Conservation (phyloP, 2,888 invertebrate genomes). For the Heliconius sara region DNA sequence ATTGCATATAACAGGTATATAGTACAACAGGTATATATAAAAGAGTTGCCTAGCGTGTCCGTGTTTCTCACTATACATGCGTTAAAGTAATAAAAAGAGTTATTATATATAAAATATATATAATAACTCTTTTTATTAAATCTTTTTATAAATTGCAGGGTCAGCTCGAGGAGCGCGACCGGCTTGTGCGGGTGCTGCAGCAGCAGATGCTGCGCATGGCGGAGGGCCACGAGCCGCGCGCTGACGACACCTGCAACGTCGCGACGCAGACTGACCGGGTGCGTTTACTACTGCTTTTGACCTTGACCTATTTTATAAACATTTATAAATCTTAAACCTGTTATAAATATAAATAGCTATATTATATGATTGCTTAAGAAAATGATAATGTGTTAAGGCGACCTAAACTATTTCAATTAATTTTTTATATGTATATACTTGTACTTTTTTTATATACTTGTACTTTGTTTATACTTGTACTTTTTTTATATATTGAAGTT, state of each 20-base stretch:
- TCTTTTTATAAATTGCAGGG: constrained; percentile 72
- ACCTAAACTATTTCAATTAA: background rate
- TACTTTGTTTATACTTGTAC: background rate
- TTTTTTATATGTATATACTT: background rate
- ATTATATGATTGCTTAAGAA: too few relatives aligned
- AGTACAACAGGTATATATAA: too few relatives aligned
- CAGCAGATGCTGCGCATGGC: constrained; percentile 87
- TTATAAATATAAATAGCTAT: background rate
- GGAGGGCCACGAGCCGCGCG: constrained; percentile 76
- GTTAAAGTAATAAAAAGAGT: too few relatives aligned
- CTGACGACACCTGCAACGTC: constrained; percentile 88
- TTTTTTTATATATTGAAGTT: background rate
- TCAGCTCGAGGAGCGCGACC: constrained; percentile 94
- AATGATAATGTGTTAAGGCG: background rate
- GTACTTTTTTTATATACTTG: background rate
- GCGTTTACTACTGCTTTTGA: constrained; percentile 52
- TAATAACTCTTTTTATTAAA: too few relatives aligned
- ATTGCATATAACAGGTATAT: too few relatives aligned
- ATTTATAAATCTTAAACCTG: background rate
- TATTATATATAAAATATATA: too few relatives aligned
- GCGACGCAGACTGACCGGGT: constrained; percentile 95
- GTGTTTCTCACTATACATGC: too few relatives aligned
- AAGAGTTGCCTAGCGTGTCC: too few relatives aligned
- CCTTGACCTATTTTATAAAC: background rate
- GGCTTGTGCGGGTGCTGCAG: constrained; percentile 91